These are phyloP conservation scores for Zaprionus lineosus DNA, from an alignment of 2,888 invertebrate species.

Conservation along the genomic window DNA sequence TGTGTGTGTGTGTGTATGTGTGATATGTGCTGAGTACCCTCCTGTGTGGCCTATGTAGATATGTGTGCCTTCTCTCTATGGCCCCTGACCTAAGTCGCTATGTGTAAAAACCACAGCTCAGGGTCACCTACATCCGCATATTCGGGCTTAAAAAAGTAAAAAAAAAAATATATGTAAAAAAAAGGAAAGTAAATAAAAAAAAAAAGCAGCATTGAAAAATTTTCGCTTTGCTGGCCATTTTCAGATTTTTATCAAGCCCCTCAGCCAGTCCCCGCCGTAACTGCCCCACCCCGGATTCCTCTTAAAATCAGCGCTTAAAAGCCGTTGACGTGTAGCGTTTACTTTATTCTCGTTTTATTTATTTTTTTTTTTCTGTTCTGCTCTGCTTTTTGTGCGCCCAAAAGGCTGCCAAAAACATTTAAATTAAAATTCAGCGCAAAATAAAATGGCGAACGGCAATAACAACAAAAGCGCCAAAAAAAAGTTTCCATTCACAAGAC, in stretches of 20 bases:
- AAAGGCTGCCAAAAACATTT: conserved; percentile 74
- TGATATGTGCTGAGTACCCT: too few species aligned
- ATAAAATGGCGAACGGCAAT: conserved; percentile 30
- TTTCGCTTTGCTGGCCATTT: conserved; percentile 63
- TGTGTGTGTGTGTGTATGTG: conserved; percentile 34
- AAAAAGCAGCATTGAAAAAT: conserved; percentile 71
- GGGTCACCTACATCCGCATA: conserved; percentile 62
- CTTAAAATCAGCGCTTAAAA: conserved; percentile 69
- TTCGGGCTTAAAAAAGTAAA: conserved; percentile 9
- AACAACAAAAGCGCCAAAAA: conserved; percentile 15
- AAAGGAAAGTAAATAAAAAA: conserved; percentile 25
- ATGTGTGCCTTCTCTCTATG: neutral
- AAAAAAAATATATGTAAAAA: conserved; percentile 37
- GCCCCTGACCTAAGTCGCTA: conserved; percentile 25
- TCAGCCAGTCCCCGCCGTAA: too few species aligned
- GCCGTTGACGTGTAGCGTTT: conserved; percentile 60
- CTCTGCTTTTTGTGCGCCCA: conserved; percentile 33
- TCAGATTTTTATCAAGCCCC: conserved; percentile 70
- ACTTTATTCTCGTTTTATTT: conserved; percentile 3
- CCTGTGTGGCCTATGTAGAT: conserved; percentile 12
- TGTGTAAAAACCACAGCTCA: conserved; percentile 46
- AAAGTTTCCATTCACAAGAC: conserved; percentile 3
- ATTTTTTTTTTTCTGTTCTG: conserved; percentile 22
- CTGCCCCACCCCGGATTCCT: conserved; percentile 19
- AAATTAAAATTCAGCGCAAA: conserved; percentile 68